phyloP scores from a whole-genome alignment of 2,797 vertebrate genomes.

The Sebastes nivosus region DNA sequence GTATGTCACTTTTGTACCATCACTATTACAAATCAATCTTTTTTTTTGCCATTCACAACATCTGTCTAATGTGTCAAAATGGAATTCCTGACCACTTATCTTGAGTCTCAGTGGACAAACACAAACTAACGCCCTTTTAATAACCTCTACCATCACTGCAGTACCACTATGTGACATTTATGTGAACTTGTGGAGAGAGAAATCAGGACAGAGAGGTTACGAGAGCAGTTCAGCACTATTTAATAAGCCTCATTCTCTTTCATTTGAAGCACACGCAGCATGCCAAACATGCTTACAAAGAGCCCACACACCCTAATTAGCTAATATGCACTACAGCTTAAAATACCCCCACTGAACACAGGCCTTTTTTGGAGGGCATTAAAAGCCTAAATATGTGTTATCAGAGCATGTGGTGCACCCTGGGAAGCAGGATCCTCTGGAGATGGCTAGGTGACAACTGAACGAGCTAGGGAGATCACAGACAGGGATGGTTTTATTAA shows the following conservation, averaged over 20 bases:
- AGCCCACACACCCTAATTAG: conserved; percentile 75
- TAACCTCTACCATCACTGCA: conserved; percentile 2
- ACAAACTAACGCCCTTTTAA: conserved; percentile 9
- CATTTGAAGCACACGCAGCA: conserved; percentile 69
- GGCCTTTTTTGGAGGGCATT: conserved; percentile 58
- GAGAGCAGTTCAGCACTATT: conserved; percentile 60
- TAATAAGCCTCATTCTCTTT: conserved; percentile 74
- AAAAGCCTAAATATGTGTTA: conserved; percentile 76
- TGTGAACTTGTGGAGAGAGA: conserved; percentile 58
- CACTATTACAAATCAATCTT: not conserved
- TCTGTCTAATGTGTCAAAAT: conserved; percentile 8
- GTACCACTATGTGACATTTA: conserved; percentile 41
- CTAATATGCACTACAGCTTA: conserved; percentile 68
- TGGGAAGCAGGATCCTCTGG: conserved; percentile 65
- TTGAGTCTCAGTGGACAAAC: conserved; percentile 10
- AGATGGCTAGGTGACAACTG: conserved; percentile 67
- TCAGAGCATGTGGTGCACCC: conserved; percentile 69
- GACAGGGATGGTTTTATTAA: conserved; percentile 59
- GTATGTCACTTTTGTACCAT: not conserved
- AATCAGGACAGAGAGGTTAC: conserved; percentile 63
- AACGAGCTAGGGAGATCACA: conserved; percentile 70
- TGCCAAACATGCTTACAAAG: conserved; percentile 70
- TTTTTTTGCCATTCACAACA: not conserved
- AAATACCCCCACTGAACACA: conserved; percentile 71
- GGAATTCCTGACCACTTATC: not conserved